Percentiles rank a stretch among this genome's conserved stretches.
These are phyloP conservation scores for Caenorhabditis afra DNA, from an alignment of 2,888 invertebrate species.

Conservation along the genomic window DNA sequence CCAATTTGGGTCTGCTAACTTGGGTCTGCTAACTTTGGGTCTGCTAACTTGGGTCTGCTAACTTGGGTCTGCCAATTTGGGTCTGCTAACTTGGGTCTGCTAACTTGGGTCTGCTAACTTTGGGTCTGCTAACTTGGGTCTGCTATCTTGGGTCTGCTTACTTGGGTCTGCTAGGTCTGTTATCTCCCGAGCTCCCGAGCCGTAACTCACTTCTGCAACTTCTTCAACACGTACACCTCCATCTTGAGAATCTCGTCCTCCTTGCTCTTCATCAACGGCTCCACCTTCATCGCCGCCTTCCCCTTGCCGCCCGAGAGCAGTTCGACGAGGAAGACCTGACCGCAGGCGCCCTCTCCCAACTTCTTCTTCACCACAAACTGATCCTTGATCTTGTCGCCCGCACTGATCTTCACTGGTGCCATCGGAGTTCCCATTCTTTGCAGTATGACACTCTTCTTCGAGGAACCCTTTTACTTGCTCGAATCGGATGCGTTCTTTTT, in stretches of 20 bases:
- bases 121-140: too few species aligned
- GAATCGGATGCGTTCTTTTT: slow-evolving; percentile 9
- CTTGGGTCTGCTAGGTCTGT: too few species aligned
- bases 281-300: slow-evolving; percentile 74
- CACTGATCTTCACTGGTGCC: slow-evolving; percentile 63
- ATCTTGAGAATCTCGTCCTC: slow-evolving; percentile 78
- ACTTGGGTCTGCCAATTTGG: too few species aligned
- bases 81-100: too few species aligned
- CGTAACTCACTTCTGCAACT: slow-evolving; percentile 65
- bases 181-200: too few species aligned
- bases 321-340: slow-evolving; percentile 64
- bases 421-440: slow-evolving; percentile 67
- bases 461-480: slow-evolving; percentile 20
- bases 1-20: too few species aligned
- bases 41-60: too few species aligned
- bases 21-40: too few species aligned
- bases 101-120: too few species aligned
- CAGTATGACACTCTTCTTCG: slow-evolving; percentile 30
- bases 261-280: slow-evolving; percentile 71
- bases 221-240: slow-evolving; percentile 73
- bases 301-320: slow-evolving; percentile 53
- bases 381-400: slow-evolving; percentile 66
- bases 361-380: slow-evolving; percentile 71
- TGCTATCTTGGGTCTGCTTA: too few species aligned
- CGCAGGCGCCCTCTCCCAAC: slow-evolving; percentile 74